Percentiles rank a stretch among this genome's conserved stretches.
These are phyloP conservation scores for Endotricha flammealis DNA, from an alignment of 2,888 invertebrate genomes.

Conservation along the genomic window DNA sequence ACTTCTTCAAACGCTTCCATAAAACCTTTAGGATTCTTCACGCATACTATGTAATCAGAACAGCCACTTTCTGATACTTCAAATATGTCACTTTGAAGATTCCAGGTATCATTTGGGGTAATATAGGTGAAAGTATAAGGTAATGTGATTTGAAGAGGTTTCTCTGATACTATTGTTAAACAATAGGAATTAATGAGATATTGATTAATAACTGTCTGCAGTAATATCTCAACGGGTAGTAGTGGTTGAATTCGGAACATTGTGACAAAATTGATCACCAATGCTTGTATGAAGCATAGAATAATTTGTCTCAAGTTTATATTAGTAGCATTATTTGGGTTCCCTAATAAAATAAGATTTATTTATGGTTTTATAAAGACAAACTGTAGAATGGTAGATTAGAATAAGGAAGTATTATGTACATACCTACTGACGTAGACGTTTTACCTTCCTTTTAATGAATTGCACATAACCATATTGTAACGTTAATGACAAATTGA, in stretches of 20 bases:
- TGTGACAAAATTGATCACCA: too few relatives aligned
- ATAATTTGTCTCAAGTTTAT: too few relatives aligned
- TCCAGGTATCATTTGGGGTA: slow-evolving; percentile 27
- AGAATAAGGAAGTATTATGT: too few relatives aligned
- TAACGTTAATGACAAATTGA: too few relatives aligned
- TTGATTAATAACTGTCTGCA: slow-evolving; percentile 42
- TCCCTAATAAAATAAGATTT: too few relatives aligned
- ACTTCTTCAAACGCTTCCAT: slow-evolving; percentile 56
- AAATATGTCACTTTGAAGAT: slow-evolving; percentile 36
- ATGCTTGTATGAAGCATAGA: too few relatives aligned
- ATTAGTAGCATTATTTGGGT: too few relatives aligned
- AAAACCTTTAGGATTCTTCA: slow-evolving; percentile 49
- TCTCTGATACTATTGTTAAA: slow-evolving; percentile 49
- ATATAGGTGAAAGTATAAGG: slow-evolving; percentile 36
- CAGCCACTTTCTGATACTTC: slow-evolving; percentile 63
- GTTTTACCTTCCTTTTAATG: too few relatives aligned
- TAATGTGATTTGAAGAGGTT: slow-evolving; percentile 28
- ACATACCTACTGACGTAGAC: too few relatives aligned
- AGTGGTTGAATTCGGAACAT: slow-evolving; percentile 8
- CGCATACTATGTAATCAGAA: slow-evolving; percentile 61
- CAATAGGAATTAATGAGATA: slow-evolving; percentile 52
- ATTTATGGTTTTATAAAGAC: too few relatives aligned
- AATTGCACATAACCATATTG: too few relatives aligned
- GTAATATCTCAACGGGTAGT: slow-evolving; percentile 46
- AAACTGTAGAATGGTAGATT: too few relatives aligned